Conservation (phyloP, 2,888 invertebrate species). For the Encarsia formosa region DNA sequence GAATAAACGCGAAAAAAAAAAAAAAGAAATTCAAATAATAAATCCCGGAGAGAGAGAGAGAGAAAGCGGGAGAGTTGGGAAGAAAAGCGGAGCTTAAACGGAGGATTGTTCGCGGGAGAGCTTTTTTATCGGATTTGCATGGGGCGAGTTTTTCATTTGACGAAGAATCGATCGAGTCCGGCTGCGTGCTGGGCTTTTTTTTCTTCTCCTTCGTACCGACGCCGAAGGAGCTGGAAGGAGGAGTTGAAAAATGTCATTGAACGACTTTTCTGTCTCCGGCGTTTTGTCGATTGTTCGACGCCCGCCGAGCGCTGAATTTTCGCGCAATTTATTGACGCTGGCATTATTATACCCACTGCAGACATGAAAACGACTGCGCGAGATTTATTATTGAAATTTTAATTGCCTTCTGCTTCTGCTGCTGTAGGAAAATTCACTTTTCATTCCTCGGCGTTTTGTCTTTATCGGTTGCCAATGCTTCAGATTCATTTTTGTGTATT, state of each 20-base stretch:
- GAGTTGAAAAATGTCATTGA: conserved; percentile 1
- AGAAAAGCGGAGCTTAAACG: background rate
- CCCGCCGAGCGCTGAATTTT: conserved; percentile 7
- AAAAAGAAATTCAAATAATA: background rate
- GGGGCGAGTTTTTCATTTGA: conserved; percentile 34
- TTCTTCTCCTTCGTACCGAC: too few relatives aligned
- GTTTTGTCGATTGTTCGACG: conserved; percentile 14
- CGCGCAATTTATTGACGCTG: conserved; percentile 12
- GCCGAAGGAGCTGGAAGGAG: conserved; percentile 4
- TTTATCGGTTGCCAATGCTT: too few relatives aligned
- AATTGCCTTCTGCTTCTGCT: too few relatives aligned
- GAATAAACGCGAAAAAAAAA: conserved; percentile 25
- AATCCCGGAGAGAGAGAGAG: background rate
- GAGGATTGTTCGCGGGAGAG: background rate
- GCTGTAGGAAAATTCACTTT: too few relatives aligned
- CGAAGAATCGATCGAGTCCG: conserved; percentile 34
- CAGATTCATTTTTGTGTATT: too few relatives aligned
- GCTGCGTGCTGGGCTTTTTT: conserved; percentile 6
- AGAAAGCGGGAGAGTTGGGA: background rate
- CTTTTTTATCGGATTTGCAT: conserved; percentile 40
- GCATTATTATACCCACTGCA: too few relatives aligned
- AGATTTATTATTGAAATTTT: too few relatives aligned
- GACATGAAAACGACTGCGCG: too few relatives aligned
- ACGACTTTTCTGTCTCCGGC: conserved; percentile 19
- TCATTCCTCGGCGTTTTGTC: too few relatives aligned